Evolutionary conservation across 2,888 invertebrate genomes (phyloP), one percentile per base, ranked within the genome.

Genomic region (Ligdia adustata): DNA sequence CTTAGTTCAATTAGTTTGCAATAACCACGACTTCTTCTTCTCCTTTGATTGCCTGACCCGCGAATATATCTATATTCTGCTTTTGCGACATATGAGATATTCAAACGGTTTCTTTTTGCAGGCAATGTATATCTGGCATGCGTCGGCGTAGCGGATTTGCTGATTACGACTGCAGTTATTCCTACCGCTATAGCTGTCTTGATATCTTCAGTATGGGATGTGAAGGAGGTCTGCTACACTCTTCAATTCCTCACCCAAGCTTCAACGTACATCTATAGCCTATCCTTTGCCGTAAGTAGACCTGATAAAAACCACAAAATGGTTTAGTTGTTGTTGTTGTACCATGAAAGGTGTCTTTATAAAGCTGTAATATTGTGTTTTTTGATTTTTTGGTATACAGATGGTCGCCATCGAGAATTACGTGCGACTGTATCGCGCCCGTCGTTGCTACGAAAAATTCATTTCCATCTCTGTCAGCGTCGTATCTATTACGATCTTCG

Each of bases 91-190:
- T n/a, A n/a, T n/a, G n/a, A n/a, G n/a, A n/a, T n/a, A 26, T 1
- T 1, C 4, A 22, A 2, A 1, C 5, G 3, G 9, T 24, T 12
- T n/a, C 9, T 9, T 14, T 35, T 33, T 40, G 2, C 52, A 70
- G 96, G 95, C 0, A 94, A 95, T 67, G 93, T 95, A 9, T 96
- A 94, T 70, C 92, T 95, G 87, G 95, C 95, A 52, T 95, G 94
- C 55, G 92, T 94, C 13, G 95, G 95, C 0, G 64, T 95, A 39
- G 92, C 95, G 0, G 96, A 96, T 66, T 79, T 95, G 33, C 76
- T 95, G 9, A 91, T 95, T 5, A 94, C 95, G 0, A 92, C 93
- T 0, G 70, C 92, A 6, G 93, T 95, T 24, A 92, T 95, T 61
- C 95, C 95, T 0, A 91, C 93, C 0, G 92, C 94, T 0, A 93